Base-by-base conservation (phyloP, 2,113 vertebrate genomes). In the Lontra canadensis region DNA sequence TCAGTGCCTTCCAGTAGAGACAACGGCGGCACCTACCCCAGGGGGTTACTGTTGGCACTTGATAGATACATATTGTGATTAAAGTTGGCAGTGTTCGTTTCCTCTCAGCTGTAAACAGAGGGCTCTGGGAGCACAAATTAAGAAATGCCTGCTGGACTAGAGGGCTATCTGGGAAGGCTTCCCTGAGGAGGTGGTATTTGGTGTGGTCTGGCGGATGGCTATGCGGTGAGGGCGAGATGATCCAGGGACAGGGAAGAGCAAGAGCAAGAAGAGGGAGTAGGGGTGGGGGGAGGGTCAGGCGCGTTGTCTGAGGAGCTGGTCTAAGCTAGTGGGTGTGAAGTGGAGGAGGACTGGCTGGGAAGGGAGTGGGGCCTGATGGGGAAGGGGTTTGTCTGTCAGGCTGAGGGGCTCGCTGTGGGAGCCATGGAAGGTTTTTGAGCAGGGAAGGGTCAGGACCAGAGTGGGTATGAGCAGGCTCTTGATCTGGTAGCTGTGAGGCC, bases 161-260 rank as follows among this genome's bases (percentile, higher is more conserved):
- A 71, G 78, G 26, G 83, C 44, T 13, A n/a, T 39, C 82, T 47
- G 80, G 88, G 74, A 90, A 47, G 47, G 93, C 61, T 79, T 47
- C 65, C 47, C 7, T 1, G 73, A 49, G 65, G 61, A 71, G 76
- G n/a, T 23, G 31, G 13, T 10, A 20, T 52, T 4, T 23, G 23
- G 42, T 47, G 17, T 67, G 86, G n/a, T 34, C n/a, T 39, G 78
- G 57, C 13, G 18, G 21, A 10, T 42, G 86, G 57, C 14, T 18
- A 36, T 23, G 36, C 36, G 6, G n/a, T 6, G 49, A 79, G 21
- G 29, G 57, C 1, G 55, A 44, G 74, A 21, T 9, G 14, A 4
- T 17, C 57, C 65, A 42, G 85, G 84, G 61, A 96, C 55, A 84
- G 52, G 65, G 29, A 74, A 29, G 11, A n/a, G 81, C 18, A 7